Evolutionary conservation across 1,140 invertebrate genomes (phyloP), one percentile per base, ranked within the genome.

Genomic region (Phortica variegata): DNA sequence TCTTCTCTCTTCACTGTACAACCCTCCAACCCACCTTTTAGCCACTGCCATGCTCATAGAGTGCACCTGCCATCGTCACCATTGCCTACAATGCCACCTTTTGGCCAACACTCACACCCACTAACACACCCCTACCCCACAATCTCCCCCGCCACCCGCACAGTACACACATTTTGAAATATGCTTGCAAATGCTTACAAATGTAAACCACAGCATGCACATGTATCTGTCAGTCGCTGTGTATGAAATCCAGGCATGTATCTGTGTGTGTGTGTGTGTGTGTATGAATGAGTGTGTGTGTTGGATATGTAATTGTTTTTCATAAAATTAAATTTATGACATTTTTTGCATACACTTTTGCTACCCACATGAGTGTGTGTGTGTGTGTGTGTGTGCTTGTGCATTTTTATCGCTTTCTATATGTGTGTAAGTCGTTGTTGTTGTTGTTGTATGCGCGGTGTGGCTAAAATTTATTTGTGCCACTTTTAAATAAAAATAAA

Each of bases 261-360:
- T 31, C 15, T 6, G 20, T 20, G 37, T 37, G 9, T 1, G 4
- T 29, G 5, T 21, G 15, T 12, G 15, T 4, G 42, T n/a, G n/a
- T n/a, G 43, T 33, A 15, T 23, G 18, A 26, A 45, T 15, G 26
- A 13, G 32, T 10, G 26, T 26, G 19, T 34, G 9, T 40, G 32
- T 46, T 39, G 53, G 54, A 61, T 58, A 56, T 51, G 63, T 66
- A 66, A 66, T 66, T 68, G 63, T 66, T 66, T 66, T 66, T 66
- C 65, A 66, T 66, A 63, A 68, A 68, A 66, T 66, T 58, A 63
- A 66, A 66, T 66, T 66, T 66, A 68, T 66, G 63, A 60, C 60
- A 66, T 68, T 68, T 34, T 66, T 63, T 66, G 47, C 48, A 59
- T 45, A 54, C 46, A 38, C 54, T 31, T 38, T 46, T 36, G 37